A percentile compares a stretch with the other conserved stretches of the same genome.
phyloP scores from a whole-genome alignment of 2,888 invertebrate genomes.

The Torymus tubicola region DNA sequence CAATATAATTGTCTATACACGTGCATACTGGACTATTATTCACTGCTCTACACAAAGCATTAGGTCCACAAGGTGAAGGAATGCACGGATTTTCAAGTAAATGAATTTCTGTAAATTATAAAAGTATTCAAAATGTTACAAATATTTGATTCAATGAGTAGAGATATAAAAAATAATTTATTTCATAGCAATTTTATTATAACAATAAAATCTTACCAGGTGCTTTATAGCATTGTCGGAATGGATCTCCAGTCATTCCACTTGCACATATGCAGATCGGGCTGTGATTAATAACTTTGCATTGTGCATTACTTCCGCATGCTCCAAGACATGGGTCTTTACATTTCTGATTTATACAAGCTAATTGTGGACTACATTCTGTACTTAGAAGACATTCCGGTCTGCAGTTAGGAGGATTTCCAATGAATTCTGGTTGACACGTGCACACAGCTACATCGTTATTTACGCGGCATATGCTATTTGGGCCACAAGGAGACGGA shows the following conservation, averaged over 20 bases:
- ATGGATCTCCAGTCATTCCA: constrained; percentile 75
- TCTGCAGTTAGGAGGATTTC: constrained; percentile 76
- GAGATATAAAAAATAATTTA: too few relatives aligned
- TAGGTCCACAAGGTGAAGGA: constrained; percentile 83
- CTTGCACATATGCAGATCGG: constrained; percentile 77
- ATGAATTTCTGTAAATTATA: too few relatives aligned
- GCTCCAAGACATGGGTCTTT: constrained; percentile 78
- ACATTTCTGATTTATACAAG: constrained; percentile 79
- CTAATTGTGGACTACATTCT: constrained; percentile 75
- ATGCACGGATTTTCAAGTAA: constrained; percentile 58
- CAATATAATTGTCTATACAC: constrained; percentile 72
- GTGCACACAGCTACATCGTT: constrained; percentile 77
- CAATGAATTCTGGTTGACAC: constrained; percentile 75
- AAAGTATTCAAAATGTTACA: too few relatives aligned
- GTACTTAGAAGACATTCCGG: constrained; percentile 77
- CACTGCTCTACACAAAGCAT: constrained; percentile 87
- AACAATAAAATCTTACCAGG: constrained; percentile 60
- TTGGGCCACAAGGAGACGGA: constrained; percentile 78
- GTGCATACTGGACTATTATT: constrained; percentile 75
- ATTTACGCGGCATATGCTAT: constrained; percentile 77
- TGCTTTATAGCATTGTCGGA: constrained; percentile 75
- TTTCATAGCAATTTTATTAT: too few relatives aligned
- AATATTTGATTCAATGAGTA: too few relatives aligned
- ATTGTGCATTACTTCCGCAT: constrained; percentile 78
- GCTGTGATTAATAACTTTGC: constrained; percentile 78